Evolutionary conservation across 2,888 invertebrate species (phyloP).

Genomic region (Cataglyphis rosenhaueri): DNA sequence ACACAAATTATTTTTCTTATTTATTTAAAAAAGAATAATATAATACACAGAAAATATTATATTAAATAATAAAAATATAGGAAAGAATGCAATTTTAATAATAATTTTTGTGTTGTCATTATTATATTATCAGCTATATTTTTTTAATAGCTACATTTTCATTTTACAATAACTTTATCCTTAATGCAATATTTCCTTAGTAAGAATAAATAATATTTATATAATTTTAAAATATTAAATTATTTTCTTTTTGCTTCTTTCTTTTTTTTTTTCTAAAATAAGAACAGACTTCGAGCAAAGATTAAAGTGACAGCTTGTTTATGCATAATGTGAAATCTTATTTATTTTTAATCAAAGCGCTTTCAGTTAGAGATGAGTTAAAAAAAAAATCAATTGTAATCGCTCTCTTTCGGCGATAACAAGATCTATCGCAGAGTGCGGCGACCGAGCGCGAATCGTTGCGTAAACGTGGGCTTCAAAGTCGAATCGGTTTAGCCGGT

Average conservation of each 20-base stretch:
- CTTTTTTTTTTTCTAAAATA: background rate
- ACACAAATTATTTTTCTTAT: background rate
- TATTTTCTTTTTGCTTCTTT: background rate
- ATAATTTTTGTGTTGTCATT: background rate
- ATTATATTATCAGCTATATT: background rate
- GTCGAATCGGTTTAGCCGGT: slow-evolving; percentile 69
- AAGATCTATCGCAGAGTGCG: slow-evolving; percentile 32
- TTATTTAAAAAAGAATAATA: background rate
- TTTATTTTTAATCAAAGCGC: background rate
- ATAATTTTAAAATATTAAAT: background rate
- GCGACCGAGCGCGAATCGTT: slow-evolving; percentile 46
- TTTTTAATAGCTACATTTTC: background rate
- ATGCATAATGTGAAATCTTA: background rate
- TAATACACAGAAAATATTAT: background rate
- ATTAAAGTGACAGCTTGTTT: background rate
- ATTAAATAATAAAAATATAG: background rate
- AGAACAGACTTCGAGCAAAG: background rate
- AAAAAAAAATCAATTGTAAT: slow-evolving; percentile 52
- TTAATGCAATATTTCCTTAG: background rate
- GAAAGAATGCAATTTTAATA: background rate
- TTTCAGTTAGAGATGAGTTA: slow-evolving; percentile 25
- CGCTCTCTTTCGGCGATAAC: slow-evolving; percentile 36
- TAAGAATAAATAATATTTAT: background rate
- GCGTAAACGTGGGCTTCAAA: slow-evolving; percentile 61
- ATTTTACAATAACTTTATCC: background rate